These are phyloP conservation scores for Chymomyza procnemis DNA, from an alignment of 2,888 invertebrate genomes.

Conservation along the genomic window DNA sequence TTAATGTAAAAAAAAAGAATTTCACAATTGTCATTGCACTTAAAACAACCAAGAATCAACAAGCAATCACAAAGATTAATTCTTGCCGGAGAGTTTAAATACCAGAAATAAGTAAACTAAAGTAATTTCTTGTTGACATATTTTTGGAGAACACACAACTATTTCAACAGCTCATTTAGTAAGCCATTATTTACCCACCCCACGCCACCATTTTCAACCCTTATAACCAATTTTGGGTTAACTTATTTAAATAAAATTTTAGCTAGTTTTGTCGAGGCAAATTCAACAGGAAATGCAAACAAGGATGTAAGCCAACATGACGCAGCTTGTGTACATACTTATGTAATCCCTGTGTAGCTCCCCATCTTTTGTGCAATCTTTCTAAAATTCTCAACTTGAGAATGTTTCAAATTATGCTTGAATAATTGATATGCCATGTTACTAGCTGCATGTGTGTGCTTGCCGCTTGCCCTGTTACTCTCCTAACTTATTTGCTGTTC, in stretches of 20 bases:
- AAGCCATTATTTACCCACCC: no score
- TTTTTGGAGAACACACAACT: background rate
- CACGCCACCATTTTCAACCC: background rate
- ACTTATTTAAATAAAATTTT: background rate
- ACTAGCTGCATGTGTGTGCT: slow-evolving; percentile 15
- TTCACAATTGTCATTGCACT: no score
- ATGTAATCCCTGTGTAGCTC: background rate
- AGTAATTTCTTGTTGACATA: background rate
- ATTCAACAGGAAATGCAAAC: background rate
- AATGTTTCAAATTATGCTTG: slow-evolving; percentile 61
- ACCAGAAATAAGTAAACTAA: no score
- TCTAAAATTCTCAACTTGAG: slow-evolving; percentile 12
- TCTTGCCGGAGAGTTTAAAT: no score
- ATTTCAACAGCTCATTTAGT: background rate
- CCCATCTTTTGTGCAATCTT: background rate
- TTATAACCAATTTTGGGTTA: background rate
- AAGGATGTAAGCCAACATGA: background rate
- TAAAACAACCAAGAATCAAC: no score
- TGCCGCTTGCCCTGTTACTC: slow-evolving; percentile 21
- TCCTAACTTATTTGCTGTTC: no score
- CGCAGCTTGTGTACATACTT: background rate
- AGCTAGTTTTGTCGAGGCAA: slow-evolving; percentile 3
- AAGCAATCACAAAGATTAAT: no score
- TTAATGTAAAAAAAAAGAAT: no score
- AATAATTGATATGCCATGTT: slow-evolving; percentile 64